These are phyloP conservation scores for Caenorhabditis imperialis DNA, from an alignment of 2,888 invertebrate genomes.

Conservation along the genomic window DNA sequence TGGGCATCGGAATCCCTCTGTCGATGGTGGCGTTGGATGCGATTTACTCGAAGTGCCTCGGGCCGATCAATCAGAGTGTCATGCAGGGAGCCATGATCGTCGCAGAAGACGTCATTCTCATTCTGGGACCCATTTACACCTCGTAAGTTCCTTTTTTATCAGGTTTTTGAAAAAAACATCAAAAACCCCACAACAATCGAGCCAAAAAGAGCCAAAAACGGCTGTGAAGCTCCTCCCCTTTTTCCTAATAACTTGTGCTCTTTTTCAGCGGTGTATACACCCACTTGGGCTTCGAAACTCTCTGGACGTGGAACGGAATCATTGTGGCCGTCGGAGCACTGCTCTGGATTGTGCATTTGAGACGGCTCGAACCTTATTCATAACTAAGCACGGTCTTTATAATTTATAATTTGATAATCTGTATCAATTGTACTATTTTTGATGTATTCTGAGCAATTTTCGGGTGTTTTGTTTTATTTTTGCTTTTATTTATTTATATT, in stretches of 20 bases:
- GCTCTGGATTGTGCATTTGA: conserved; percentile 47
- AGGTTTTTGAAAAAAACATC: background rate
- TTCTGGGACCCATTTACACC: conserved; percentile 49
- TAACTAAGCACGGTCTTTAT: conserved; percentile 13
- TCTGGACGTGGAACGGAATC: conserved; percentile 57
- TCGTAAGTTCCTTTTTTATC: conserved; percentile 35
- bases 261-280: conserved; percentile 57
- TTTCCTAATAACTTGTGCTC: no score
- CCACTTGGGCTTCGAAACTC: conserved; percentile 40
- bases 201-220: no score
- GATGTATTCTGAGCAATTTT: no score
- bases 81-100: conserved; percentile 59
- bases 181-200: background rate
- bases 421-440: no score
- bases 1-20: conserved; percentile 63
- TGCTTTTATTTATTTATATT: no score
- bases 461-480: no score
- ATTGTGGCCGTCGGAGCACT: conserved; percentile 45
- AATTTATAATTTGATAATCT: no score
- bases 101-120: conserved; percentile 49
- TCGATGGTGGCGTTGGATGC: conserved; percentile 56
- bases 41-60: conserved; percentile 57
- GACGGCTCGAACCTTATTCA: conserved; percentile 38
- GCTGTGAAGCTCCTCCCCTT: no score
- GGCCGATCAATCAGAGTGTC: conserved; percentile 52